Evolutionary conservation across 2,888 invertebrate genomes (phyloP).

Genomic region (Nemotelus pantherinus): DNA sequence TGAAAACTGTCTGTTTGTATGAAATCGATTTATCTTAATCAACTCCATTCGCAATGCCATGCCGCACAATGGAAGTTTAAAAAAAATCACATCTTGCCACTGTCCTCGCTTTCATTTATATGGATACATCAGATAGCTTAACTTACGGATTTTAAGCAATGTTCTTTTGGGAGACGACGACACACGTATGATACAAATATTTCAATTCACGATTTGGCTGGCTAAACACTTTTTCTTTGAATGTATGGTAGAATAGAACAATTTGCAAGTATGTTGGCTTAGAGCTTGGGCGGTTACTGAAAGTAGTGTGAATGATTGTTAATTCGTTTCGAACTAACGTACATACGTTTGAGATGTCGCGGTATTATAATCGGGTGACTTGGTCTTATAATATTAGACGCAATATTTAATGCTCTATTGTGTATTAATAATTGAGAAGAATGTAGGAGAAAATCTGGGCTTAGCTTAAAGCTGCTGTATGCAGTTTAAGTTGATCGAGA

Average conservation of each 20-base stretch:
- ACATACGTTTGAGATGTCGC: no score
- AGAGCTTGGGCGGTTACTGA: no score
- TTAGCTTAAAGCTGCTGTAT: neutral
- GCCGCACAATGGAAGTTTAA: neutral
- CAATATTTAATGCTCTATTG: neutral
- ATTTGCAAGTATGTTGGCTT: no score
- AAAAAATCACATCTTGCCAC: constrained; percentile 1
- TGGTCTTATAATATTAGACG: no score
- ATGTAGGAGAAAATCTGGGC: neutral
- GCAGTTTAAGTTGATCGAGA: no score
- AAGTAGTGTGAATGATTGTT: no score
- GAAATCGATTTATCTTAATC: constrained; percentile 44
- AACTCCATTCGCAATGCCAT: constrained; percentile 20
- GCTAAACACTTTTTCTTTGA: no score
- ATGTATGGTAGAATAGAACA: no score
- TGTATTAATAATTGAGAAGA: constrained; percentile 2
- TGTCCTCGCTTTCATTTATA: neutral
- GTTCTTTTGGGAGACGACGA: neutral
- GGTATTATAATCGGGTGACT: no score
- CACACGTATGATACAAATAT: neutral
- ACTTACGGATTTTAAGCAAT: neutral
- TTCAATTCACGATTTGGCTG: no score
- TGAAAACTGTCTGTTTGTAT: neutral
- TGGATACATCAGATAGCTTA: no score
- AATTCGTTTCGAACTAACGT: no score